Percentiles rank a stretch among this genome's conserved stretches.
phyloP scores from a whole-genome alignment of 2,888 invertebrate genomes.

The Trypoxylon attenuatum region DNA sequence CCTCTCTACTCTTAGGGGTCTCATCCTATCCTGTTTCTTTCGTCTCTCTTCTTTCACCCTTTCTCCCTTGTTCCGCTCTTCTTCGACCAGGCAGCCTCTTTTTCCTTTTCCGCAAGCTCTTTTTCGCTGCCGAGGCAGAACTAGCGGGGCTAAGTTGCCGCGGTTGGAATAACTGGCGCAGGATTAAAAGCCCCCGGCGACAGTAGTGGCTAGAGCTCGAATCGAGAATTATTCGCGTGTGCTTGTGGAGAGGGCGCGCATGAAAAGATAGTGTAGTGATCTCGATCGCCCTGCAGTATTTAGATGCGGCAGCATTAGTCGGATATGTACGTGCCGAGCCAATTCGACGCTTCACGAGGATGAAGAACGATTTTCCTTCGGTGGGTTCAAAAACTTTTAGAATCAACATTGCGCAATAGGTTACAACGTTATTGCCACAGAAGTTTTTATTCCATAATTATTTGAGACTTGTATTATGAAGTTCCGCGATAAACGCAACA shows the following conservation, averaged over 20 bases:
- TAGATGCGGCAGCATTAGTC: too few relatives aligned
- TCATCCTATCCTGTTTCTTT: too few relatives aligned
- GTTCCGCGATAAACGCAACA: not conserved
- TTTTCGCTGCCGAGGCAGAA: not conserved
- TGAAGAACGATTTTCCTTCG: too few relatives aligned
- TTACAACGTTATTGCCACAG: too few relatives aligned
- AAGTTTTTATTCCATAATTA: not conserved
- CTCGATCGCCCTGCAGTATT: too few relatives aligned
- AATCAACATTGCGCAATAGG: too few relatives aligned
- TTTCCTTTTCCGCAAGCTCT: not conserved
- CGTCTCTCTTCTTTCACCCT: not conserved
- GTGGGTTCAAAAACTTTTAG: too few relatives aligned
- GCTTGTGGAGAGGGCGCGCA: too few relatives aligned
- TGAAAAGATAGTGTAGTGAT: too few relatives aligned
- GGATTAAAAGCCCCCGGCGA: conserved; percentile 39
- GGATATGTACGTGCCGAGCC: too few relatives aligned
- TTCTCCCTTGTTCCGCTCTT: not conserved
- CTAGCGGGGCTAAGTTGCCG: conserved; percentile 14
- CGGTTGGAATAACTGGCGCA: conserved; percentile 37
- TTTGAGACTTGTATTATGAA: not conserved
- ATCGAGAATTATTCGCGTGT: conserved; percentile 34
- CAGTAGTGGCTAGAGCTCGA: conserved; percentile 14
- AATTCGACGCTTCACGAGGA: too few relatives aligned
- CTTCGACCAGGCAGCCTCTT: not conserved
- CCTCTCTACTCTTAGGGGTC: not conserved